Base-by-base conservation (phyloP, 2,888 invertebrate genomes). In the Drosophila anomalipes region DNA sequence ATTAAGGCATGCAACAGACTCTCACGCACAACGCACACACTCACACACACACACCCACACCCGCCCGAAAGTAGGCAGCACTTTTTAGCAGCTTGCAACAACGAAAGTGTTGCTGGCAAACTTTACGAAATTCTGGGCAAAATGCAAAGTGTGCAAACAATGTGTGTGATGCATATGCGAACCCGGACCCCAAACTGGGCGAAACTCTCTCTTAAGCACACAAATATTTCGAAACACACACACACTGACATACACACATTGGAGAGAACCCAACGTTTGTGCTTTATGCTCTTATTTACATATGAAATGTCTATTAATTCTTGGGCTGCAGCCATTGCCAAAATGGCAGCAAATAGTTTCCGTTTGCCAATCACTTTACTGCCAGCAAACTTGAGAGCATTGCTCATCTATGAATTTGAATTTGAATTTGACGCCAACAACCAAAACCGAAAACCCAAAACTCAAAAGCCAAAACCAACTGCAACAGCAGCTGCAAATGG, bases 121-220 rank as follows among this genome's bases (percentile, higher is more conserved):
- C 82, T 91, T 91, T 90, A 67, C 79, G 67, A 89, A 89, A 85
- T 90, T 81, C 83, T 81, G 78, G 70, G 72, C 89, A 79, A 87
- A 91, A 90, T 90, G 85, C 87, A 77, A 90, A 91, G 87, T 91
- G 87, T 78, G 89, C 91, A 77, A 90, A 90, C 91, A 90, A 91
- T 91, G 82, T 77, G 82, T 77, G 66, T 83, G 89, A 75, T 87
- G 90, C 85, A 87, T 80, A 84, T 87, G 81, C 86, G 73, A 74
- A 60, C 72, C 62, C 73, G 62, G 65, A 68, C 70, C 73, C 47
- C 59, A 35, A 47, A 59, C 35, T 69, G 63, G 69, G 59, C 54
- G 57, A 60, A 60, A 63, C 78, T 73, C 81, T 77, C 82, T 77
- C 73, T 77, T 79, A 80, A 75, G 79, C 75, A 82, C 71, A 67